phyloP scores from a whole-genome alignment of 2,113 vertebrate genomes.

The Chloroceryle aenea region DNA sequence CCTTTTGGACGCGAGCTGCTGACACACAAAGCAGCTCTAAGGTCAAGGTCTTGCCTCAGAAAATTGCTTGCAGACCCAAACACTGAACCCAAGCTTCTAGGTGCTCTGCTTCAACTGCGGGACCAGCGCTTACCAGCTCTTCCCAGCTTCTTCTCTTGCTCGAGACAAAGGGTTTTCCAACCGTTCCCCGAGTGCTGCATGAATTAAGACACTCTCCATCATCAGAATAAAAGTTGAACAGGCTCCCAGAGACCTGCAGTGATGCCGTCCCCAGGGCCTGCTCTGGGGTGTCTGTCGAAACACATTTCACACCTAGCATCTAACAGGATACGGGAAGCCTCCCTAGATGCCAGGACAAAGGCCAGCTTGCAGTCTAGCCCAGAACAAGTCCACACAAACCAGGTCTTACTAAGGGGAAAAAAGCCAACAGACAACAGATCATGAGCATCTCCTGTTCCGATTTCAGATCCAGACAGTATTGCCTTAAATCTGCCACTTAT shows the following conservation, averaged over 20 bases:
- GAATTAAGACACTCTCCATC: constrained; percentile 19
- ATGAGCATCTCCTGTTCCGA: not conserved
- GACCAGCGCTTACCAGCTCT: not conserved
- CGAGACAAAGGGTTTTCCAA: constrained; percentile 13
- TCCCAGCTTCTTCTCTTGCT: not conserved
- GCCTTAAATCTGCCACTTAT: not conserved
- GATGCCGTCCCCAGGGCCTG: not conserved
- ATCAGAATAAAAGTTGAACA: constrained; percentile 14
- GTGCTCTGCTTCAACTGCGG: not conserved
- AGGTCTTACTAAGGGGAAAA: not conserved
- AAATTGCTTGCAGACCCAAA: not conserved
- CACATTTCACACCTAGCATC: not conserved
- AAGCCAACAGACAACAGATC: not conserved
- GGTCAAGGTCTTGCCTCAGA: constrained; percentile 33
- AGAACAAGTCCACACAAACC: not conserved
- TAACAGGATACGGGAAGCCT: not conserved
- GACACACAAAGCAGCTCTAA: not conserved
- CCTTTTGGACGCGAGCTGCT: not conserved
- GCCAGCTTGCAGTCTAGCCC: not conserved
- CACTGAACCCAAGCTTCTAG: not conserved
- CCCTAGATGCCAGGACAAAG: not conserved
- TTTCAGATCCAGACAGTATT: not conserved
- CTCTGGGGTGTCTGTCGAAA: not conserved
- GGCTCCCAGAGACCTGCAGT: constrained; percentile 1
- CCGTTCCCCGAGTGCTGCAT: not conserved